phyloP scores from a whole-genome alignment of 2,888 invertebrate species.

The Protula sp. region DNA sequence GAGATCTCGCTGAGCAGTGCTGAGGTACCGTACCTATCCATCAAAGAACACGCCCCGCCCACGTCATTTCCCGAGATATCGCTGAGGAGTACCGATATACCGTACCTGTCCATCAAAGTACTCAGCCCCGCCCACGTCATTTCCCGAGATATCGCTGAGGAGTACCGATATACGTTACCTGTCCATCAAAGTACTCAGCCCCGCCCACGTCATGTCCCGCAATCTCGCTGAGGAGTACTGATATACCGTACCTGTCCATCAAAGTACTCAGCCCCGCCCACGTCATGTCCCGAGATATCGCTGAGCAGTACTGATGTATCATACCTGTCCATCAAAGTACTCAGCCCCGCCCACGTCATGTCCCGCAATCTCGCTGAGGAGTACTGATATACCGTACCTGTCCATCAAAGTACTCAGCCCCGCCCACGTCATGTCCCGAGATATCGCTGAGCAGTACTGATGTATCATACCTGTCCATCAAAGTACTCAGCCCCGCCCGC shows the following conservation, averaged over 20 bases:
- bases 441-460: conserved; percentile 44
- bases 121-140: conserved; percentile 39
- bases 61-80: conserved; percentile 43
- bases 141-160: conserved; percentile 43
- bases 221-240: conserved; percentile 45
- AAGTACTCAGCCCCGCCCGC: conserved; percentile 42
- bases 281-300: conserved; percentile 44
- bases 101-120: conserved; percentile 48
- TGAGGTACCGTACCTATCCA: conserved; percentile 42
- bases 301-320: no score
- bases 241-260: conserved; percentile 46
- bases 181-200: conserved; percentile 48
- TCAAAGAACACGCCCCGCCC: conserved; percentile 47
- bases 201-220: conserved; percentile 37
- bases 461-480: conserved; percentile 40
- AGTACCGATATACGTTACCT: conserved; percentile 46
- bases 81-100: no score
- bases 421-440: conserved; percentile 35
- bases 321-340: conserved; percentile 48
- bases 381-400: conserved; percentile 41
- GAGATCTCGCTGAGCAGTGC: conserved; percentile 45
- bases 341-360: conserved; percentile 40
- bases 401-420: conserved; percentile 49
- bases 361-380: conserved; percentile 44
- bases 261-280: conserved; percentile 44